Evolutionary conservation across 2,888 invertebrate genomes (phyloP).

Genomic region (Rhorus exstirpatorius): DNA sequence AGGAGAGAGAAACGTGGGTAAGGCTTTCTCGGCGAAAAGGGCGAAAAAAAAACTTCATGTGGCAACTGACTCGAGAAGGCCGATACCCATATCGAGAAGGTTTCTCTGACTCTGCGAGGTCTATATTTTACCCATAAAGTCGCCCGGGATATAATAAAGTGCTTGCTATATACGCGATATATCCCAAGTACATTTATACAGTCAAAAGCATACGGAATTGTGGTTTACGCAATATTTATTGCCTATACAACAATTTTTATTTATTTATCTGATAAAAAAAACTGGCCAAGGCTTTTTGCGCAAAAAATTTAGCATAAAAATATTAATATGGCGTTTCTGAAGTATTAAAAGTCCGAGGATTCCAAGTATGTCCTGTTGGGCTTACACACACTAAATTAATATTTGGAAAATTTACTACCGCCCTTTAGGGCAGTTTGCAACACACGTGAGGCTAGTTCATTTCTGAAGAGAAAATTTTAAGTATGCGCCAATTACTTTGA

Average conservation of each 20-base stretch:
- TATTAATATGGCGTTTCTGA: neutral
- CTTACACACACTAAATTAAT: neutral
- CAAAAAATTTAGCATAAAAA: neutral
- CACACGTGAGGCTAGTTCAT: no score
- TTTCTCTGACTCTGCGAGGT: conserved; percentile 61
- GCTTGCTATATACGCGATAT: conserved; percentile 44
- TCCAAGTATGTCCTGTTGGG: neutral
- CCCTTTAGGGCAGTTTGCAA: no score
- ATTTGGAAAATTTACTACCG: no score
- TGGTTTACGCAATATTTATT: conserved; percentile 50
- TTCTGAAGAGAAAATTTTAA: no score
- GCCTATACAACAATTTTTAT: conserved; percentile 30
- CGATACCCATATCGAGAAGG: conserved; percentile 68
- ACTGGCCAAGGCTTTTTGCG: neutral
- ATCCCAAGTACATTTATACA: conserved; percentile 34
- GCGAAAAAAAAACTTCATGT: conserved; percentile 25
- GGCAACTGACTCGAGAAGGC: conserved; percentile 55
- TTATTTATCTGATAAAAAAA: conserved; percentile 5
- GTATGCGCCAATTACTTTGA: no score
- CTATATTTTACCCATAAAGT: conserved; percentile 68
- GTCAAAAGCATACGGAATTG: conserved; percentile 7
- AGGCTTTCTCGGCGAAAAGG: conserved; percentile 59
- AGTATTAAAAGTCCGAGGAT: neutral
- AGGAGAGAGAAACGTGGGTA: conserved; percentile 25
- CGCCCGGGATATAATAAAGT: conserved; percentile 51